Conservation (phyloP, 92 coral and sea anemone genomes). For the Palythoa grandis region DNA sequence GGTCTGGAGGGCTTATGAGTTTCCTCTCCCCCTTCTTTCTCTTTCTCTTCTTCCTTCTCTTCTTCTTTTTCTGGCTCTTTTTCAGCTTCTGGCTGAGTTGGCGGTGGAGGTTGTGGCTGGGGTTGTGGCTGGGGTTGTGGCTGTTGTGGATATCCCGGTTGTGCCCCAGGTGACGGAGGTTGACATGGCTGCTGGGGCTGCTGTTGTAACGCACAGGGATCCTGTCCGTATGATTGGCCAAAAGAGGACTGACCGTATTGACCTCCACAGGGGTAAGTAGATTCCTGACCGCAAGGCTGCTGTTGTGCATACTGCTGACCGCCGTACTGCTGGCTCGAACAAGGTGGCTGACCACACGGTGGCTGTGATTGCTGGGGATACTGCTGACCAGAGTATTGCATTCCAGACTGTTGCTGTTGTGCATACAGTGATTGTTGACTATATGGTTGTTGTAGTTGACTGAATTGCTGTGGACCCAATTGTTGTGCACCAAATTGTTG, state of each 20-base stretch:
- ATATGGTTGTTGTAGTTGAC: constrained; percentile 47
- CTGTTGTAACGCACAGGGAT: constrained; percentile 28
- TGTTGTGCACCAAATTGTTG: too few species aligned
- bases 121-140: constrained; percentile 24
- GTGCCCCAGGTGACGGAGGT: constrained; percentile 25
- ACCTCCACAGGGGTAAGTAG: constrained; percentile 4
- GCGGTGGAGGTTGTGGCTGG: constrained; percentile 21
- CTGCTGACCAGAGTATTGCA: constrained; percentile 22
- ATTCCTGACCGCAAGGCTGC: constrained; percentile 44
- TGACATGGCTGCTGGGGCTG: constrained; percentile 43
- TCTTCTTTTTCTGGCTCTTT: background rate
- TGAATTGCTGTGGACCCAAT: constrained; percentile 37
- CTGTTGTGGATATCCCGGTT: constrained; percentile 20
- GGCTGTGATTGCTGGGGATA: constrained; percentile 23
- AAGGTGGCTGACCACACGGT: background rate
- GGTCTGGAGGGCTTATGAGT: constrained; percentile 28
- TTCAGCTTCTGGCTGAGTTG: background rate
- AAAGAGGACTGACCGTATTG: constrained; percentile 26
- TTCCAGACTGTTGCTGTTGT: constrained; percentile 31
- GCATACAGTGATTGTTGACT: constrained; percentile 29
- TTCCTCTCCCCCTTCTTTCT: background rate
- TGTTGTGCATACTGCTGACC: constrained; percentile 42
- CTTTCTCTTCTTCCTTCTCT: background rate
- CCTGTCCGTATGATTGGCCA: constrained; percentile 25
- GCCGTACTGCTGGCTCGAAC: background rate